Evolutionary conservation across 2,797 vertebrate genomes (phyloP), one percentile per base, ranked within the genome.

Genomic region (Pseudocheirus occidentalis): DNA sequence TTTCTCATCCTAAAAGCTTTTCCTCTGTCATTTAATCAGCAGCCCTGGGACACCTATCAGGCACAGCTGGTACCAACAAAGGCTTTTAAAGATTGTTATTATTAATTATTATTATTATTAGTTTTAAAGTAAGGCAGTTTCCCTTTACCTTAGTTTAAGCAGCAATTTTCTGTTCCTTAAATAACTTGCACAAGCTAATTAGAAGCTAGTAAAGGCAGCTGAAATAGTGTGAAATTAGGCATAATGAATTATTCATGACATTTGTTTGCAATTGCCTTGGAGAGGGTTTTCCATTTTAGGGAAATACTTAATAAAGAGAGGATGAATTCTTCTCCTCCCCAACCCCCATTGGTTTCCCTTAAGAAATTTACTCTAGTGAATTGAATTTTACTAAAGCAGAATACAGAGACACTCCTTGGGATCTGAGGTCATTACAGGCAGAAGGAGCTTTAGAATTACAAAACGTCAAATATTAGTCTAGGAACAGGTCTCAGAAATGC

Each of bases 91-190:
- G 66, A 90, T 21, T 97, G 95, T 97, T 62, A 58, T n/a, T 58
- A 90, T 24, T 40, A 40, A 40, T 73, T 73, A 28, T 55, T 57
- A n/a, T 56, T 91, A 81, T 62, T 57, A 90, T 57, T 90, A 66
- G 87, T 94, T 90, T 95, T 62, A 50, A 91, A 94, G 94, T 96
- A 40, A 98, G 94, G 95, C 93, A 66, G 34, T 55, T 97, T 95
- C 92, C 62, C 97, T 95, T 97, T 98, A 98, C 98, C 98, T 98
- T 96, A 94, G 89, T 98, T 98, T 97, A 98, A 98, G 98, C 81
- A 98, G 97, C 97, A 97, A 97, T 98, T 98, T 98, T 98, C 98
- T 97, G 55, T 52, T 97, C 97, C 95, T 98, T 98, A 98, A 98
- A 98, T 98, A 98, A 98, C 97, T 94, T 96, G 97, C 66, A 52